Evolutionary conservation across 2,888 invertebrate species (phyloP).

Genomic region (Bedellia somnulentella): DNA sequence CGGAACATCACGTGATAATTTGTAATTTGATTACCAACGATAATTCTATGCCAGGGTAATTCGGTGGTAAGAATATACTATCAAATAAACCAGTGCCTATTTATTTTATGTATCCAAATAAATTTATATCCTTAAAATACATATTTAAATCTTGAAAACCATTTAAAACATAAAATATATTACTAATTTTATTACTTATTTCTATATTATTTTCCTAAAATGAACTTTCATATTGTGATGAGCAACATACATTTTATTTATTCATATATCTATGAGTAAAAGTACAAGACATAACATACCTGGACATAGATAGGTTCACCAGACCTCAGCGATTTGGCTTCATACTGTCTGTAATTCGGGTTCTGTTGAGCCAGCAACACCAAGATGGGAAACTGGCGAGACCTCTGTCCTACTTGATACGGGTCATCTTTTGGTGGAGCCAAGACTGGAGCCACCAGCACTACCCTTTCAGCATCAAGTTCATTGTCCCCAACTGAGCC

Average conservation of each 20-base stretch:
- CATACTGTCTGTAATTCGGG: constrained; percentile 22
- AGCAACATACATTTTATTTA: too few species aligned
- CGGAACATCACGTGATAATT: too few species aligned
- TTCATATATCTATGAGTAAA: too few species aligned
- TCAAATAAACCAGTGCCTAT: too few species aligned
- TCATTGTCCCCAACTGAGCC: constrained; percentile 35
- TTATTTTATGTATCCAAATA: too few species aligned
- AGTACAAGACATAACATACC: constrained; percentile 18
- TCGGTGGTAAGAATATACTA: too few species aligned
- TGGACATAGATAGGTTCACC: constrained; percentile 40
- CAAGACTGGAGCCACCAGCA: constrained; percentile 40
- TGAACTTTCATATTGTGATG: not conserved
- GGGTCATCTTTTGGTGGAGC: constrained; percentile 41
- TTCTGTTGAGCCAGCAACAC: constrained; percentile 31
- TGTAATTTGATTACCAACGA: too few species aligned
- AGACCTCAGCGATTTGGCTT: constrained; percentile 32
- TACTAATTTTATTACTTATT: too few species aligned
- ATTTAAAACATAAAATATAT: too few species aligned
- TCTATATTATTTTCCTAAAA: not conserved
- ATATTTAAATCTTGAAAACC: too few species aligned
- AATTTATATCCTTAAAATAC: too few species aligned
- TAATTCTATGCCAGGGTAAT: too few species aligned
- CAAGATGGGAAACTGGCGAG: constrained; percentile 44
- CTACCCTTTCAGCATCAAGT: constrained; percentile 31
- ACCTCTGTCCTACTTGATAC: constrained; percentile 29